Evolutionary conservation across 1,140 invertebrate species (phyloP).

Genomic region (Solen grandis): DNA sequence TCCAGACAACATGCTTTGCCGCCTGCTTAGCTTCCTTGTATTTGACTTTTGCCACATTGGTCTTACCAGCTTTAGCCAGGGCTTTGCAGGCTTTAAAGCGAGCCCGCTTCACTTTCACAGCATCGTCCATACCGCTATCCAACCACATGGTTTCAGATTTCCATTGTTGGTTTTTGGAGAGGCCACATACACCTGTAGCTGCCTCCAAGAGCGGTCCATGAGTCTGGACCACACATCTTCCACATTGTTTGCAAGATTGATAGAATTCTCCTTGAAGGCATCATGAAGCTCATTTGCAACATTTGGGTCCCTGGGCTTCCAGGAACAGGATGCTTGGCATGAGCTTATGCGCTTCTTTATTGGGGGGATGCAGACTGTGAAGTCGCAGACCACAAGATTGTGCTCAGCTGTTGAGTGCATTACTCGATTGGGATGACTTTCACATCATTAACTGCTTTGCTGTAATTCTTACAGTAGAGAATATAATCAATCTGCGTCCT

Average conservation of each 20-base stretch:
- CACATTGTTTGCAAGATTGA: neutral
- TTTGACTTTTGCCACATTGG: neutral
- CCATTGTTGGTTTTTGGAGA: constrained; percentile 40
- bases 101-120: neutral
- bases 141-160: constrained; percentile 23
- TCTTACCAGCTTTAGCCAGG: neutral
- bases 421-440: constrained; percentile 23
- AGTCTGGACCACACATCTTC: constrained; percentile 17
- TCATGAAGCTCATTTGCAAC: constrained; percentile 2
- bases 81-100: constrained; percentile 19
- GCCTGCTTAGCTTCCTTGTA: constrained; percentile 12
- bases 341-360: constrained; percentile 13
- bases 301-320: constrained; percentile 17
- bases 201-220: neutral
- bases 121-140: constrained; percentile 13
- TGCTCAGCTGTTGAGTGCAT: constrained; percentile 12
- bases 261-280: constrained; percentile 7
- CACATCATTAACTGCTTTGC: no score
- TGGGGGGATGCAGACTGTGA: constrained; percentile 12
- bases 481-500: no score
- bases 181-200: constrained; percentile 12
- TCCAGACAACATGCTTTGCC: constrained; percentile 4
- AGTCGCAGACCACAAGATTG: no score
- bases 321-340: constrained; percentile 15
- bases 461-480: no score